Percentiles rank a stretch among this genome's conserved stretches.
phyloP scores from a whole-genome alignment of 2,888 invertebrate species.

The Pseudoips prasinana region DNA sequence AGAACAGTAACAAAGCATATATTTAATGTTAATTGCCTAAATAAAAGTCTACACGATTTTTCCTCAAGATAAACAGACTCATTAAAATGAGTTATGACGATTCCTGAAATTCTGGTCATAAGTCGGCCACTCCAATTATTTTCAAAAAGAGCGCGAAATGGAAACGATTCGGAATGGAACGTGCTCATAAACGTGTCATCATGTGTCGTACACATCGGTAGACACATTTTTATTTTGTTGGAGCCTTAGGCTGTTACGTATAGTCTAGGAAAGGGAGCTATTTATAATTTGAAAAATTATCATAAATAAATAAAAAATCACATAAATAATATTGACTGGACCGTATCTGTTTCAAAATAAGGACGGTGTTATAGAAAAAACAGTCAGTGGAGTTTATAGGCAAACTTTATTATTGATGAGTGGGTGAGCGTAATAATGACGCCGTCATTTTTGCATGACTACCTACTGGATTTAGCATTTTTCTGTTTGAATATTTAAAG shows the following conservation, averaged over 20 bases:
- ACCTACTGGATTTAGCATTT: no score
- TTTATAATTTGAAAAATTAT: no score
- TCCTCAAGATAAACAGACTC: conserved; percentile 36
- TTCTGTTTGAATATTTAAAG: no score
- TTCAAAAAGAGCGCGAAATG: conserved; percentile 42
- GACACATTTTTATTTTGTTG: background rate
- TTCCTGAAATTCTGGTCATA: conserved; percentile 46
- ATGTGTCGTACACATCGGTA: conserved; percentile 6
- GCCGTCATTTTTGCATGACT: no score
- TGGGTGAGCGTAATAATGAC: no score
- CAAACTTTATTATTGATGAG: no score
- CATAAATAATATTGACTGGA: no score
- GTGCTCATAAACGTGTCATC: conserved; percentile 40
- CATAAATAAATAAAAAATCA: no score
- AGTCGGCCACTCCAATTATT: conserved; percentile 61
- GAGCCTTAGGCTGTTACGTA: background rate
- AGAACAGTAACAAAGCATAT: conserved; percentile 13
- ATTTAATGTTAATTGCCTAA: conserved; percentile 18
- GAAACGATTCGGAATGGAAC: conserved; percentile 41
- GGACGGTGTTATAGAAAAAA: no score
- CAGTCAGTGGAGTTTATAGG: no score
- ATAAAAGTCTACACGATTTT: conserved; percentile 16
- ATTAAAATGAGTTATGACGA: conserved; percentile 40
- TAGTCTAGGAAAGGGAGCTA: background rate
- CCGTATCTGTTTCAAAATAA: no score